Base-by-base conservation (phyloP, 2,797 vertebrate genomes). In the Chanos chanos region DNA sequence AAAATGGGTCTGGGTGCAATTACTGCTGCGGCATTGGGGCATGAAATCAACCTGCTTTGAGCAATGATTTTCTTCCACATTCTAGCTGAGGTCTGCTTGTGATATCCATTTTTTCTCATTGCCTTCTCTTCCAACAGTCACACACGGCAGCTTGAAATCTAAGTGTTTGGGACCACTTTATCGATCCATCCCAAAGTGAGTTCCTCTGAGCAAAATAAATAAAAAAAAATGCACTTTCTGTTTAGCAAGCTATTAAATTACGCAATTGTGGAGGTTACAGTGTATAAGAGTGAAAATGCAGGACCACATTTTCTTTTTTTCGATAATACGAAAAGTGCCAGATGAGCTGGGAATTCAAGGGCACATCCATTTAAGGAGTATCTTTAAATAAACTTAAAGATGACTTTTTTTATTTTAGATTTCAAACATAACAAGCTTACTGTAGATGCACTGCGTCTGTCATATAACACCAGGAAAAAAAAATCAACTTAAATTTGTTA, bases 1-100 rank as follows among this genome's bases (percentile, higher is more conserved):
- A 91, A 92, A 95, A 93, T 21, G 7, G 88, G 90, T 89, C 94
- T 95, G 94, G 92, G 93, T 93, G 94, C 95, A 97, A 96, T 97
- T 95, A 97, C 89, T 80, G 84, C 87, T 72, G 84, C 84, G 83
- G 91, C 92, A 92, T 87, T 91, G 92, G 91, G 93, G 93, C 92
- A 89, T 97, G 94, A 96, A 94, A 90, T 89, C 90, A 96, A 94
- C 87, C 89, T 90, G 94, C 91, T 92, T 86, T 75, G 85, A 86
- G 69, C 87, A 87, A 86, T 82, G 85, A 83, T 88, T 86, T 87
- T 78, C 84, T 71, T 80, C 74, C 27, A 13, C 77, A 76, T 92
- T 95, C 93, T 91, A 89, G 91, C 93, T 95, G 90, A 95, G 89
- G 86, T 94, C 85, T 86, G 85, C 79, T 53, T 82, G 78, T 63